These are phyloP conservation scores for Orestias chungarensis DNA, from an alignment of 2,797 vertebrate genomes.

Conservation along the genomic window DNA sequence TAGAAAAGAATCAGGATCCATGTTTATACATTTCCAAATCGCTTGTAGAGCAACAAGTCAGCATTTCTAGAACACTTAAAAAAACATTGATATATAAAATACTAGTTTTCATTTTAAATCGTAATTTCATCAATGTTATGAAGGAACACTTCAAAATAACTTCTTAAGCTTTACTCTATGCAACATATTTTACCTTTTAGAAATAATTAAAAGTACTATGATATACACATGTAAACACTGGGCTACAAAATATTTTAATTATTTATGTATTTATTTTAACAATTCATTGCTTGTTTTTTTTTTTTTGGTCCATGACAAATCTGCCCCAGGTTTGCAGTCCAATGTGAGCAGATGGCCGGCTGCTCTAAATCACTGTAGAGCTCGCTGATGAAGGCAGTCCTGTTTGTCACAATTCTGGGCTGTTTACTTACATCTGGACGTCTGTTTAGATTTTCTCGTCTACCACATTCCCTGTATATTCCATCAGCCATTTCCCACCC, in stretches of 20 bases:
- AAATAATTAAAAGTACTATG: constrained; percentile 12
- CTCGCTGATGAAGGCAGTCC: constrained; percentile 21
- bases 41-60: background rate
- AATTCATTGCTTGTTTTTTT: constrained; percentile 50
- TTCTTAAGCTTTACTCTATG: background rate
- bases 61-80: background rate
- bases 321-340: constrained; percentile 42
- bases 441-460: too few relatives aligned
- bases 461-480: too few relatives aligned
- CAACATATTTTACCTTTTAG: constrained; percentile 5
- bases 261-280: constrained; percentile 62
- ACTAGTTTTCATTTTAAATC: background rate
- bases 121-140: background rate
- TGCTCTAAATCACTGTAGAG: constrained; percentile 31
- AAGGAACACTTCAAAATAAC: constrained; percentile 11
- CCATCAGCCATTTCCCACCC: too few relatives aligned
- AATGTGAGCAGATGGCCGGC: constrained; percentile 18
- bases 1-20: background rate
- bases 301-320: constrained; percentile 28
- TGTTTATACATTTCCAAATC: background rate
- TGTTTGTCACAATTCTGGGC: too few relatives aligned
- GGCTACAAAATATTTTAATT: constrained; percentile 35
- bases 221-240: constrained; percentile 8
- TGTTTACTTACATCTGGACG: too few relatives aligned
- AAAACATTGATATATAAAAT: background rate